Evolutionary conservation across 2,888 invertebrate genomes (phyloP), one percentile per base, ranked within the genome.

Genomic region (Parnassius apollo): DNA sequence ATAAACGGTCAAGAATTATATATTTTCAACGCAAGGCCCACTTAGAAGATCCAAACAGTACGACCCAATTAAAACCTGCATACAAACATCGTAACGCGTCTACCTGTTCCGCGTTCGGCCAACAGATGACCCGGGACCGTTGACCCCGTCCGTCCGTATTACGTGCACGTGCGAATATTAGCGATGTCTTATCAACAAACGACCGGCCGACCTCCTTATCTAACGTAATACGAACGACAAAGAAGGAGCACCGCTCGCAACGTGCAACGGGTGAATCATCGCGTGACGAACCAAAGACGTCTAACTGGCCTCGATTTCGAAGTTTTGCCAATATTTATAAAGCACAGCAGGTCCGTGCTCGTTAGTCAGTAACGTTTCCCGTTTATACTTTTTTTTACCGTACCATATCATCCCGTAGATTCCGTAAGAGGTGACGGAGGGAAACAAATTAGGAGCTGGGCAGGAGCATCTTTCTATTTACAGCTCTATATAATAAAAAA

Each of bases 231-330:
- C 52, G 61, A 57, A 25, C 61, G 68, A 65, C 68, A 67, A 42
- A 42, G 53, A 42, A 7, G n/a, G 53, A 0, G 53, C 25, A 12
- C 7, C n/a, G 12, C 2, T n/a, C 18, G 50, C 11, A n/a, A 65
- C 69, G 68, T 60, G 67, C 67, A 58, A 61, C 60, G 71, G 68
- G 72, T 78, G 75, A 76, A 72, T 76, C 75, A 79, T 80, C 73
- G 79, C 80, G 75, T 77, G 78, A 75, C 67, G 66, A 62, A 67
- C 63, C 63, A 57, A 52, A 60, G 61, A 44, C 59, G 61, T 57
- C 65, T 66, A 66, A 68, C 62, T 70, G 74, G 61, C 73, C 71
- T 68, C 68, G 65, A 72, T 75, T 65, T 63, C 57, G 50, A 55
- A 61, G 62, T 55, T 66, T 69, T 63, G 71, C 70, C 72, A 70